Evolutionary conservation across 2,797 vertebrate species (phyloP).

Genomic region (Catharus ustulatus): DNA sequence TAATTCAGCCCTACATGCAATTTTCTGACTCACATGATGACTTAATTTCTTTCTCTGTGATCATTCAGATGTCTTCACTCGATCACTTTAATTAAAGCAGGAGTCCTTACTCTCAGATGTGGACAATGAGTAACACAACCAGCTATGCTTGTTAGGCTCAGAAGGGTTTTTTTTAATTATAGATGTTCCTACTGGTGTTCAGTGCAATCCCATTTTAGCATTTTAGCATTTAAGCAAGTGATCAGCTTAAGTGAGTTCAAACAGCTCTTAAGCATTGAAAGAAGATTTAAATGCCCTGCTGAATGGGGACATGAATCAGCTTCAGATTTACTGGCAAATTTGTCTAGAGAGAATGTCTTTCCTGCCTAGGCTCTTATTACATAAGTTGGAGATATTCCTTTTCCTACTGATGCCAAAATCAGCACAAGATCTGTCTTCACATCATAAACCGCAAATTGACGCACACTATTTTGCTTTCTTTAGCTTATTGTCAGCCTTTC

Average conservation of each 20-base stretch:
- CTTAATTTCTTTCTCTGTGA: slow-evolving; percentile 19
- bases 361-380: not conserved
- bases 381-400: not conserved
- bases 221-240: not conserved
- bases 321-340: not conserved
- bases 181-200: not conserved
- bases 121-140: not conserved
- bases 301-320: not conserved
- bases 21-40: slow-evolving; percentile 20
- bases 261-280: not conserved
- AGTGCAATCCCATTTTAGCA: not conserved
- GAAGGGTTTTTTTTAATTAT: not conserved
- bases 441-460: not conserved
- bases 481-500: not conserved
- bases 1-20: not conserved
- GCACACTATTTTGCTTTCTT: not conserved
- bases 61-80: not conserved
- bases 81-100: slow-evolving; percentile 39
- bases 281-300: not conserved
- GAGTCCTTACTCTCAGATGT: not conserved
- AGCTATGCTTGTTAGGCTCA: not conserved
- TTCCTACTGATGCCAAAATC: not conserved
- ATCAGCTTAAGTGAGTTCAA: slow-evolving; percentile 28
- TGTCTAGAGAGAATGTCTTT: not conserved
- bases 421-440: not conserved